Percentiles rank a stretch among this genome's conserved stretches.
These are phyloP conservation scores for Myrmecophaga tridactyla DNA, from an alignment of 2,113 vertebrate genomes.

Conservation along the genomic window DNA sequence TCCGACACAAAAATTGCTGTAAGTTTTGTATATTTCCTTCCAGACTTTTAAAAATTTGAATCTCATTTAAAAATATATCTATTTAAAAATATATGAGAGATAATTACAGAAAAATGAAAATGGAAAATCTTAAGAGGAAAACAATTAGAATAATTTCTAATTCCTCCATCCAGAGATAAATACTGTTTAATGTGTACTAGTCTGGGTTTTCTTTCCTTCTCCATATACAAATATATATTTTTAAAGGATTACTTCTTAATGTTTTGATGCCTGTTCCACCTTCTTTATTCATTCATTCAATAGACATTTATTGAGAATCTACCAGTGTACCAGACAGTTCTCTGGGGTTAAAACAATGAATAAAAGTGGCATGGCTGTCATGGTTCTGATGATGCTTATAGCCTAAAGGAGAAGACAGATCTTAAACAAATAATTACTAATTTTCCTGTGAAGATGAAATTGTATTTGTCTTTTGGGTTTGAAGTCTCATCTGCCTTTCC, in stretches of 20 bases:
- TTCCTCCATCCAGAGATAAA: neutral
- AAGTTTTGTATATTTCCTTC: neutral
- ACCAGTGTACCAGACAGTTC: neutral
- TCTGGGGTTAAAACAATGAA: neutral
- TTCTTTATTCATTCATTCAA: neutral
- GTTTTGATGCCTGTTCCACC: neutral
- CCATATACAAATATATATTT: neutral
- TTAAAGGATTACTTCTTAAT: neutral
- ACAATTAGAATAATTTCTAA: neutral
- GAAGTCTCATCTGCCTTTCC: neutral
- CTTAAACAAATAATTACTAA: neutral
- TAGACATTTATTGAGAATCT: neutral
- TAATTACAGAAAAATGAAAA: neutral
- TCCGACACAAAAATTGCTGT: neutral
- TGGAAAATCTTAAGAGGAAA: neutral
- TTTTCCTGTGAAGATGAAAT: slow-evolving; percentile 29
- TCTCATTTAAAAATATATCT: neutral
- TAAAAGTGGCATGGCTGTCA: neutral
- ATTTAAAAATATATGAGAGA: neutral
- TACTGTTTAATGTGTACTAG: neutral
- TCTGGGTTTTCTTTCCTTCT: neutral
- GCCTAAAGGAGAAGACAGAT: neutral
- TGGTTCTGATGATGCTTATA: neutral
- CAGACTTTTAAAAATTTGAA: neutral
- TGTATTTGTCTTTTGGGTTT: neutral